Percentiles rank a stretch among this genome's conserved stretches.
These are phyloP conservation scores for Aix galericulata DNA, from an alignment of 2,113 vertebrate genomes.

Conservation along the genomic window DNA sequence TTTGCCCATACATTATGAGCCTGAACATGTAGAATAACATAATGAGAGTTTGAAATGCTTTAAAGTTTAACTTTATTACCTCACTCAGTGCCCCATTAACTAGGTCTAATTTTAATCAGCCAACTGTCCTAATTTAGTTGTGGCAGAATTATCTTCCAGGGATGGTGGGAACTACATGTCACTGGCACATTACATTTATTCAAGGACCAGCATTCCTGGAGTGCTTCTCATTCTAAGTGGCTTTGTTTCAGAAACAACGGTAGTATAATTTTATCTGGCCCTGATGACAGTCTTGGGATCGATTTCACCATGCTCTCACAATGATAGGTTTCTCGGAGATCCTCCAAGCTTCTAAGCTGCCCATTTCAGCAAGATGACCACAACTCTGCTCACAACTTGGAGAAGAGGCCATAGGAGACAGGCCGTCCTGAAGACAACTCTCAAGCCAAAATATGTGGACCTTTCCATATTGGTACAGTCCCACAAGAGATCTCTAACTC, in stretches of 20 bases:
- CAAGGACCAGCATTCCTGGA: not conserved
- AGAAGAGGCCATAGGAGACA: not conserved
- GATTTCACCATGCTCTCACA: not conserved
- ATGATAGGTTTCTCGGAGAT: not conserved
- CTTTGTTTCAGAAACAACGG: not conserved
- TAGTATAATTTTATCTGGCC: not conserved
- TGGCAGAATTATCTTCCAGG: not conserved
- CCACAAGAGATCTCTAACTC: not conserved
- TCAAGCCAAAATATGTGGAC: not conserved
- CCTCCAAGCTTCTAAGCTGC: not conserved
- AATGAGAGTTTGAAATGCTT: not conserved
- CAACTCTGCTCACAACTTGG: not conserved
- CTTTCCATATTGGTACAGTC: not conserved
- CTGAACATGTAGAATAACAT: not conserved
- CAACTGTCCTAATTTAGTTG: not conserved
- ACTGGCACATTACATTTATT: not conserved
- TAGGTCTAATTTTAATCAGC: constrained; percentile 18
- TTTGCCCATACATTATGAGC: not conserved
- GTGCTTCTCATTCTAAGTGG: not conserved
- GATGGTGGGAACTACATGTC: not conserved
- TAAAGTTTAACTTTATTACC: not conserved
- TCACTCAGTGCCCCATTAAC: not conserved
- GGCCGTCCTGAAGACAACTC: not conserved
- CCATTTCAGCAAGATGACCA: not conserved
- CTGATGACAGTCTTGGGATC: not conserved